Evolutionary conservation across 2,888 invertebrate genomes (phyloP).

Genomic region (Taphrorychus bicolor): DNA sequence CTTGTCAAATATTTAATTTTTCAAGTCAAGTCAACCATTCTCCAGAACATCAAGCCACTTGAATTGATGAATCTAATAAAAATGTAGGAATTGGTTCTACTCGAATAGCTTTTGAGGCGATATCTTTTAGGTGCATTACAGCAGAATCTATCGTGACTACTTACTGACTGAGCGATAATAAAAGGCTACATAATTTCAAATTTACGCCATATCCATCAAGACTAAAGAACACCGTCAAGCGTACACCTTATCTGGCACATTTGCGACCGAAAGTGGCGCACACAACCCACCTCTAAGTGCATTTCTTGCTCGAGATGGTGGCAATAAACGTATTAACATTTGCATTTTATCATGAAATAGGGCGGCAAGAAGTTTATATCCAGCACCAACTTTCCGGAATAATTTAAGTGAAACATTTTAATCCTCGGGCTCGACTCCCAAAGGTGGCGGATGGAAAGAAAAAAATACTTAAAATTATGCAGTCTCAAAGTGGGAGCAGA

Average conservation of each 20-base stretch:
- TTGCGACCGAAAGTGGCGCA: slow-evolving; percentile 19
- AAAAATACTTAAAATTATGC: background rate
- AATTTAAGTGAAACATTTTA: slow-evolving; percentile 36
- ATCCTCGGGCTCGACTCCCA: slow-evolving; percentile 12
- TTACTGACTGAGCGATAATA: no score
- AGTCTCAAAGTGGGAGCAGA: background rate
- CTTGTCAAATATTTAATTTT: no score
- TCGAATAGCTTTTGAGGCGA: no score
- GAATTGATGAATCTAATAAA: no score
- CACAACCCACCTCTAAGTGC: slow-evolving; percentile 26
- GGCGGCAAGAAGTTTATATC: slow-evolving; percentile 31
- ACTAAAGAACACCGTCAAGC: slow-evolving; percentile 16
- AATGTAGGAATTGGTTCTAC: no score
- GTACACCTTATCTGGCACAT: slow-evolving; percentile 27
- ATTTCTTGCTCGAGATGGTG: slow-evolving; percentile 32
- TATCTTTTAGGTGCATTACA: no score
- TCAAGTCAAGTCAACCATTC: no score
- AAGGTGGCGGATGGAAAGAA: background rate
- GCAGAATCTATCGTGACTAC: no score
- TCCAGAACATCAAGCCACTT: no score
- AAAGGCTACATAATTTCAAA: slow-evolving; percentile 3
- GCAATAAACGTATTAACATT: slow-evolving; percentile 37
- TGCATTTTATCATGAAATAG: slow-evolving; percentile 37
- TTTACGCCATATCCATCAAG: slow-evolving; percentile 18
- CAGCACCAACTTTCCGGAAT: slow-evolving; percentile 25